These are phyloP conservation scores for Temnothorax longispinosus DNA, from an alignment of 1,140 invertebrate species.

Conservation along the genomic window DNA sequence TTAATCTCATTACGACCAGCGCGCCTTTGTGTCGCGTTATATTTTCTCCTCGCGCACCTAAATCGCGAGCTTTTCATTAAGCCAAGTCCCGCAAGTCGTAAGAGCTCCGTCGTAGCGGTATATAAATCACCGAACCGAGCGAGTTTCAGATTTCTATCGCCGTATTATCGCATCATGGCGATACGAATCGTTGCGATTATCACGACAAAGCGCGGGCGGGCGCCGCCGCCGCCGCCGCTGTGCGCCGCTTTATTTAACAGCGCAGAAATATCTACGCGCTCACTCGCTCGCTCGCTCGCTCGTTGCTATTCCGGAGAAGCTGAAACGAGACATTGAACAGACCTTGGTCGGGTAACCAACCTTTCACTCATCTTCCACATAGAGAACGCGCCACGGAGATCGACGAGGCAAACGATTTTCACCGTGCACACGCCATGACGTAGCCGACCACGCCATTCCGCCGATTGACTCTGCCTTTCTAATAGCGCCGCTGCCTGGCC, in stretches of 20 bases:
- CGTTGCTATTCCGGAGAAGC: conserved; percentile 42
- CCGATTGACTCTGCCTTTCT: conserved; percentile 66
- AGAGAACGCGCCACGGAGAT: conserved; percentile 31
- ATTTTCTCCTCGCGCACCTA: not conserved
- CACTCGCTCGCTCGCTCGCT: conserved; percentile 46
- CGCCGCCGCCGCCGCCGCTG: not conserved
- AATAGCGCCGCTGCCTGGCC: conserved; percentile 45
- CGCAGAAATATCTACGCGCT: conserved; percentile 48
- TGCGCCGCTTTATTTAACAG: conserved; percentile 25
- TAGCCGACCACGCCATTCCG: conserved; percentile 55
- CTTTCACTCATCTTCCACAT: conserved; percentile 75
- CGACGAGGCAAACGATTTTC: conserved; percentile 70
- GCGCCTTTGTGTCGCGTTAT: not conserved
- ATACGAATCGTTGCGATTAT: conserved; percentile 42
- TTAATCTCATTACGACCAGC: not conserved
- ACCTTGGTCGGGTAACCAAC: conserved; percentile 72
- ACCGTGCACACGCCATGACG: conserved; percentile 51
- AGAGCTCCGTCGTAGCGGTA: not conserved
- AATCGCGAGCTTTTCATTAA: conserved; percentile 25
- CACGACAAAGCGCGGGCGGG: conserved; percentile 33
- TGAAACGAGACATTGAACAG: conserved; percentile 70
- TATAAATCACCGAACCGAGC: not conserved
- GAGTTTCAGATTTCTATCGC: conserved; percentile 43
- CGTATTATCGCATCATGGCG: conserved; percentile 41
- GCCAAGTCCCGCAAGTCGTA: not conserved